phyloP scores from a whole-genome alignment of 1,140 invertebrate genomes.

The Philopotamus ludificatus region DNA sequence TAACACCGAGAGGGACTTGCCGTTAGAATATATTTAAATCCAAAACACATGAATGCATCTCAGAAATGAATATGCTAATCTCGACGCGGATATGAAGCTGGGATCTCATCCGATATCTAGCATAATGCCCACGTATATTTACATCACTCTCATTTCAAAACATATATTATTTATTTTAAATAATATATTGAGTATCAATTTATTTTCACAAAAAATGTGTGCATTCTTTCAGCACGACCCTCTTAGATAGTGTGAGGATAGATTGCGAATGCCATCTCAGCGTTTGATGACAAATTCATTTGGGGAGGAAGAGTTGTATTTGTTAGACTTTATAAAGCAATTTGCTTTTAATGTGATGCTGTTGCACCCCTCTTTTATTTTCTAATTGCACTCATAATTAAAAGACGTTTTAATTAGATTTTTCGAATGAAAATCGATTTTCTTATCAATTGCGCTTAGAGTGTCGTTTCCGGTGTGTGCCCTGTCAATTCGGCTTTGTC shows the following conservation, averaged over 20 bases:
- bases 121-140: too few species aligned
- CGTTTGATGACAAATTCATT: conserved; percentile 30
- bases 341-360: conserved; percentile 22
- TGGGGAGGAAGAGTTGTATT: conserved; percentile 6
- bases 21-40: not conserved
- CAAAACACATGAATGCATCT: not conserved
- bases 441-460: too few species aligned
- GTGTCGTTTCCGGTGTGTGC: too few species aligned
- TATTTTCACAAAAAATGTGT: too few species aligned
- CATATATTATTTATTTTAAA: too few species aligned
- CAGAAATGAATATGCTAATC: too few species aligned
- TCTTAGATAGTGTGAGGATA: conserved; percentile 10
- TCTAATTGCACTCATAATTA: not conserved
- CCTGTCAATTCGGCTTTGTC: too few species aligned
- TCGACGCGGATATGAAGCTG: too few species aligned
- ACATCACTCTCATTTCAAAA: too few species aligned
- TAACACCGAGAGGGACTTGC: conserved; percentile 14
- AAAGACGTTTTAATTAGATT: not conserved
- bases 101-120: too few species aligned
- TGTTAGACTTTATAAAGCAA: conserved; percentile 8
- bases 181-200: too few species aligned
- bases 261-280: conserved; percentile 29
- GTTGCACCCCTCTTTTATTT: not conserved
- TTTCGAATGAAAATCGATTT: too few species aligned
- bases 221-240: conserved; percentile 1